phyloP scores from a whole-genome alignment of 2,113 vertebrate species.

The Callipepla squamata region DNA sequence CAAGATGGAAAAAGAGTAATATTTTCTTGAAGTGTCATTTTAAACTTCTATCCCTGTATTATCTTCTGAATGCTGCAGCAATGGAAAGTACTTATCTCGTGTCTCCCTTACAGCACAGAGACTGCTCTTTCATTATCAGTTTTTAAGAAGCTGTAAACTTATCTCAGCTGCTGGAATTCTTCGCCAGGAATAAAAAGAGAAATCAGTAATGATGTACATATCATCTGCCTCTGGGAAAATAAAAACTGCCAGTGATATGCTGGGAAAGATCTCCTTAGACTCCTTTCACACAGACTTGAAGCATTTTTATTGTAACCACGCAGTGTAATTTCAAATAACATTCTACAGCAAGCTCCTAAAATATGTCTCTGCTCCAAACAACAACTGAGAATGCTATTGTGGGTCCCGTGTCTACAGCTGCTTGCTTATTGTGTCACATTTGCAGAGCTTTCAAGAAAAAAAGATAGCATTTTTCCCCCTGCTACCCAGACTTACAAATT shows the following conservation, averaged over 20 bases:
- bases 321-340: conserved; percentile 43
- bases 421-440: background rate
- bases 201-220: conserved; percentile 64
- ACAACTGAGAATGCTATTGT: background rate
- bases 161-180: conserved; percentile 68
- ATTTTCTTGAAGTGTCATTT: conserved; percentile 51
- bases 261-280: conserved; percentile 63
- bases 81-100: conserved; percentile 39
- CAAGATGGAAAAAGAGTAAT: conserved; percentile 29
- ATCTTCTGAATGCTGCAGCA: conserved; percentile 50
- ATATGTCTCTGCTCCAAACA: conserved; percentile 32
- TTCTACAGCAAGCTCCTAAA: conserved; percentile 31
- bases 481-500: background rate
- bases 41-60: conserved; percentile 55
- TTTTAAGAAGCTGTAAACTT: conserved; percentile 66
- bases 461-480: background rate
- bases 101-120: conserved; percentile 51
- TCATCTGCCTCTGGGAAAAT: conserved; percentile 71
- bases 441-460: conserved; percentile 40
- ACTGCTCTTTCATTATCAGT: conserved; percentile 61
- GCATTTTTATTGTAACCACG: conserved; percentile 42
- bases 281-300: conserved; percentile 32
- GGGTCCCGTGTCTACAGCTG: conserved; percentile 17
- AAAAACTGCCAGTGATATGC: conserved; percentile 61
- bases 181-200: conserved; percentile 9